phyloP scores from a whole-genome alignment of 2,113 vertebrate species.

The Todiramphus chloris region DNA sequence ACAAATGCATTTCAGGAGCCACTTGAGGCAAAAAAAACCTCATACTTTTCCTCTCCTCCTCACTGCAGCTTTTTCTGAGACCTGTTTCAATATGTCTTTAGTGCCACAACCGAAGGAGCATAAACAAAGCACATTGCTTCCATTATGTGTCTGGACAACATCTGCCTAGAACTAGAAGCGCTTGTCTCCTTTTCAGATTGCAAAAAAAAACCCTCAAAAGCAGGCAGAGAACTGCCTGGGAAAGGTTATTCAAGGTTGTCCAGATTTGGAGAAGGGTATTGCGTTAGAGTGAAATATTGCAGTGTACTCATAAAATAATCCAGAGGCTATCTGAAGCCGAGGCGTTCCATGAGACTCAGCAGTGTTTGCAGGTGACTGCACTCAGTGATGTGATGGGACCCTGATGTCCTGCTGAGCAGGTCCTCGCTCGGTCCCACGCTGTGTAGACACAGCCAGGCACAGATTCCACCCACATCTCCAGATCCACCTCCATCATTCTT shows the following conservation, averaged over 20 bases:
- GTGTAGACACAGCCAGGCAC: neutral
- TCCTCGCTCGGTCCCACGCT: rapidly evolving
- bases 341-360: neutral
- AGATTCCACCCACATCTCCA: neutral
- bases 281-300: neutral
- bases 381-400: neutral
- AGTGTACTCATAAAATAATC: neutral
- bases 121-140: neutral
- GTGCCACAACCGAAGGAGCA: neutral
- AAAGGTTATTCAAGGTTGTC: neutral
- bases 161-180: neutral
- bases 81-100: neutral
- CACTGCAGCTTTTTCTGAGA: neutral
- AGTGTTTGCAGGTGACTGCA: neutral
- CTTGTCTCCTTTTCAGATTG: neutral
- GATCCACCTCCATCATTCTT: neutral
- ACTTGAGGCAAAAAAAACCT: neutral
- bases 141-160: neutral
- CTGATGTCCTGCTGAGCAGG: neutral
- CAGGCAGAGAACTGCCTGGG: neutral
- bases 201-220: neutral
- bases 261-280: neutral
- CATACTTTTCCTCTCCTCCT: neutral
- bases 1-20: neutral
- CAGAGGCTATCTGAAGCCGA: neutral